Evolutionary conservation across 1,140 invertebrate species (phyloP).

Genomic region (Heliconius congener): DNA sequence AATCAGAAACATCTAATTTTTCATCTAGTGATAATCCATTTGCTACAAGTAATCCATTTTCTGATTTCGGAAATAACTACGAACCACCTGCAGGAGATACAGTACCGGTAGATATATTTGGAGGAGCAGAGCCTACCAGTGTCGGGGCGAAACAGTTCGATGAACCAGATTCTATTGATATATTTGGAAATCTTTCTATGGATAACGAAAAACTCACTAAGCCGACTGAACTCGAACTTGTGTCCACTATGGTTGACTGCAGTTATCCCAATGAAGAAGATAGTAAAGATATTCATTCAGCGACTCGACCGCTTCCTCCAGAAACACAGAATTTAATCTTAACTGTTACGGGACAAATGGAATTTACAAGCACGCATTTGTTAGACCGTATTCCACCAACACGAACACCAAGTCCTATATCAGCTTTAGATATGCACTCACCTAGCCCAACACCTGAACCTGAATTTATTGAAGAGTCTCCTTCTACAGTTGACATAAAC

Average conservation of each 20-base stretch:
- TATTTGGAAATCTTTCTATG: conserved; percentile 48
- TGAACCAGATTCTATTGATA: conserved; percentile 47
- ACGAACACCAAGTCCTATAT: conserved; percentile 90
- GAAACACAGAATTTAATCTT: conserved; percentile 93
- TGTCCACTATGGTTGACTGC: conserved; percentile 54
- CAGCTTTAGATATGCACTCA: conserved; percentile 89
- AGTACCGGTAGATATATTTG: conserved; percentile 72
- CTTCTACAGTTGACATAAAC: conserved; percentile 63
- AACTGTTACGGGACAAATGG: conserved; percentile 93
- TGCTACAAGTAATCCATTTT: conserved; percentile 82
- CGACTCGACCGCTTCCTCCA: conserved; percentile 82
- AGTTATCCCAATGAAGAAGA: conserved; percentile 44
- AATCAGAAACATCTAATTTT: conserved; percentile 60
- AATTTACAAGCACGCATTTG: conserved; percentile 91
- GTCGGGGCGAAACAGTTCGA: conserved; percentile 63
- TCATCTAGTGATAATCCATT: conserved; percentile 83
- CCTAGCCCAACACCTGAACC: conserved; percentile 92
- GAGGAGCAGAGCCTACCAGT: conserved; percentile 55
- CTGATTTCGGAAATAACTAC: conserved; percentile 83
- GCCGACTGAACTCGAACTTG: conserved; percentile 68
- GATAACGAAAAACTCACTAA: conserved; percentile 55
- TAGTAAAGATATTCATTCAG: conserved; percentile 74
- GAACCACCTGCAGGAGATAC: conserved; percentile 78
- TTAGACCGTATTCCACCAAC: conserved; percentile 91
- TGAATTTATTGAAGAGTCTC: conserved; percentile 52